Evolutionary conservation across 2,113 vertebrate species (phyloP).

Genomic region (Sapayoa aenigma): DNA sequence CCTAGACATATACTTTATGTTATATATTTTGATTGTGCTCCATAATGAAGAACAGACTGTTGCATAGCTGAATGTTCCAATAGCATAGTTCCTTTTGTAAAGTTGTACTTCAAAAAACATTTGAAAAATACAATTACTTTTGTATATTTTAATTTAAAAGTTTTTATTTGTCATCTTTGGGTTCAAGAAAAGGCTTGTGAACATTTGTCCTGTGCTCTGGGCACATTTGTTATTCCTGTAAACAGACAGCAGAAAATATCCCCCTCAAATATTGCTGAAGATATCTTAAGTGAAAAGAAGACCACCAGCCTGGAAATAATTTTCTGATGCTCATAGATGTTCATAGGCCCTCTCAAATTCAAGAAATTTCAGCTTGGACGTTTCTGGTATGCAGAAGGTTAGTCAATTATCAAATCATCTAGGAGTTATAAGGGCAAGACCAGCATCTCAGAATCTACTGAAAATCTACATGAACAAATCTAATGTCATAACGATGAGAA

Average conservation of each 20-base stretch:
- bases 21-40: not conserved
- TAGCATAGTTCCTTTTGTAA: not conserved
- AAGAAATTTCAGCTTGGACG: not conserved
- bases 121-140: not conserved
- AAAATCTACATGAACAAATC: not conserved
- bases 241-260: not conserved
- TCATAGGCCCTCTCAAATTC: not conserved
- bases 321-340: not conserved
- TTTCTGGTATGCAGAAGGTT: not conserved
- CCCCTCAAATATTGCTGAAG: not conserved
- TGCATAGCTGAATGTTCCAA: not conserved
- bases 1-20: not conserved
- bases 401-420: not conserved
- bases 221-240: not conserved
- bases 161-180: not conserved
- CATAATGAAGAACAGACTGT: rapidly evolving
- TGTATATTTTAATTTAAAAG: not conserved
- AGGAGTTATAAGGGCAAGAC: not conserved
- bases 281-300: not conserved
- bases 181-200: not conserved
- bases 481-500: not conserved
- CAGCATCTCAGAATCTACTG: not conserved
- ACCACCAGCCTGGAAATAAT: not conserved
- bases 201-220: not conserved
- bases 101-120: not conserved